Evolutionary conservation across 2,797 vertebrate species (phyloP).

Genomic region (Mormyrops boulengeri): DNA sequence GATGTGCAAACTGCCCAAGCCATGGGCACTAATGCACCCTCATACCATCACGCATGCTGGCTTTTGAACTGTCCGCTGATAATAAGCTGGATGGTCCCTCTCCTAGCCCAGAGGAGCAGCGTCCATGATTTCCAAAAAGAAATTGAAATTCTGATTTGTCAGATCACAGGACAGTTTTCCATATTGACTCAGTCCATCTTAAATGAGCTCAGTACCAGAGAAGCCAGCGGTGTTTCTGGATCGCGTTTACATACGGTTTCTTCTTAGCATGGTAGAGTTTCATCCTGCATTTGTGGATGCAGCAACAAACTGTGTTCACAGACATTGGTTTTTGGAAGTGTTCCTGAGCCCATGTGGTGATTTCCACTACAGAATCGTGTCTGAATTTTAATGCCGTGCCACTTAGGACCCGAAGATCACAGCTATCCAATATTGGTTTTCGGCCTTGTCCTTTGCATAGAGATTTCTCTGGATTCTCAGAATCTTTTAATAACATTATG

Average conservation of each 20-base stretch:
- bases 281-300: background rate
- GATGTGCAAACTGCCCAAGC: background rate
- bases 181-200: background rate
- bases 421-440: background rate
- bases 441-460: background rate
- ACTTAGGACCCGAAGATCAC: background rate
- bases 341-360: background rate
- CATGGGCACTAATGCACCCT: background rate
- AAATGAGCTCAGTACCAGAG: background rate
- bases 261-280: background rate
- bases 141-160: background rate
- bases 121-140: background rate
- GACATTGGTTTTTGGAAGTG: background rate
- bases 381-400: background rate
- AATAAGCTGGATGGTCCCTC: background rate
- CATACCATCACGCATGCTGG: background rate
- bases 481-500: background rate
- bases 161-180: background rate
- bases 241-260: background rate
- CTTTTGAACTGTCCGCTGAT: background rate
- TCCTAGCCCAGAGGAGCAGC: background rate
- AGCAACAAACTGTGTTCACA: background rate
- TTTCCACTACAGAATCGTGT: background rate
- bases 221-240: background rate
- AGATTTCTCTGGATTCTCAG: background rate